Evolutionary conservation across 2,888 invertebrate species (phyloP), one percentile per base, ranked within the genome.

Genomic region (Eristalis pertinax): DNA sequence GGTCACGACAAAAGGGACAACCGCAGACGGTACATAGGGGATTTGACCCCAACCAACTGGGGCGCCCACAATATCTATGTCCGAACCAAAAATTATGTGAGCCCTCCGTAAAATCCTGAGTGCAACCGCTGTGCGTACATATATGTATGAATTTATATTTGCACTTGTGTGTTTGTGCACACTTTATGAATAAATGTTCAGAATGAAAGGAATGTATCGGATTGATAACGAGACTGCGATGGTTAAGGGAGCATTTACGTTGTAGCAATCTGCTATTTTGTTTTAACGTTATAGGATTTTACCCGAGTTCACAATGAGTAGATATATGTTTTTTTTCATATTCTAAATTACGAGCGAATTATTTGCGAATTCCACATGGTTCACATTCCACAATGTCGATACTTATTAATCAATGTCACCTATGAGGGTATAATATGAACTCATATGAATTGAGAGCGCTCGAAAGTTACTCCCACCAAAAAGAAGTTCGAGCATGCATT

Each of bases 31-130:
- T 65, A 50, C 41, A 50, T 43, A 65, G 65, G 41, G 65, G 65
- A 38, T 38, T 67, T 41, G 65, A 41, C 41, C 41, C 35, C 35
- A 24, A 64, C 64, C 35, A 64, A 64, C 35, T 64, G 41, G 38
- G 65, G 65, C 35, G 41, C 24, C 41, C 41, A 38, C 65, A 67
- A 67, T 41, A 35, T 67, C 38, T n/a, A 67, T 41, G 24, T 24
- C 11, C 22, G 41, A 22, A 19, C 65, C 38, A 41, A 67, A 67
- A 67, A 67, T 24, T 67, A 67, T 67, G 38, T 65, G 65, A 41
- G 32, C 24, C 35, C 24, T 15, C 15, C 13, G 60, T 60, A 26
- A 60, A 60, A 60, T 11, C 26, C 60, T 15, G 26, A 26, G 15
- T 60, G 60, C 60, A 26, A 60, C 60, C 26, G 26, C 26, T 29